Conservation (phyloP, 2,113 vertebrate species). For the Mixornis gularis region DNA sequence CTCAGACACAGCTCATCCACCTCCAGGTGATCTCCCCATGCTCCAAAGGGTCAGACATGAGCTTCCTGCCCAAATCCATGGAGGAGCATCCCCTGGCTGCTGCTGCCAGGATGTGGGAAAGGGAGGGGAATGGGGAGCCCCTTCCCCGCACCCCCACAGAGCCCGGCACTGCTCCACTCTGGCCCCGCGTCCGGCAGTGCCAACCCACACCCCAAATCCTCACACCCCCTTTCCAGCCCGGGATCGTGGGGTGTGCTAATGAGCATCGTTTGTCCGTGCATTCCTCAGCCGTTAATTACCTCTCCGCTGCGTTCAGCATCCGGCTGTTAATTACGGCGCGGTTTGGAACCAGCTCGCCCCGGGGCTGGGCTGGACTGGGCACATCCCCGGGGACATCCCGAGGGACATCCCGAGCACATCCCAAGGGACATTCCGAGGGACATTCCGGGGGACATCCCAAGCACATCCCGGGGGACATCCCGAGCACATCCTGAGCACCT, state of each 20-base stretch:
- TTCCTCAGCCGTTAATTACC: not conserved
- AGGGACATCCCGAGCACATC: not conserved
- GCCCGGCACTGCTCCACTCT: rapidly evolving
- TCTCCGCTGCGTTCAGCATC: not conserved
- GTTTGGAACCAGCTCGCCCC: not conserved
- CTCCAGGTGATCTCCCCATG: not conserved
- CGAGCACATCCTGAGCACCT: not conserved
- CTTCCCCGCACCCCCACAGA: not conserved
- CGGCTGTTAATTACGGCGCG: not conserved
- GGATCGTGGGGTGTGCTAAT: not conserved
- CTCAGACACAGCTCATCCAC: rapidly evolving
- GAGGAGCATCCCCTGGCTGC: not conserved
- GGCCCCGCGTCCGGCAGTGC: not conserved
- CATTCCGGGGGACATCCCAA: not conserved
- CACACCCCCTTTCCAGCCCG: not conserved
- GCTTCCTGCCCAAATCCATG: rapidly evolving
- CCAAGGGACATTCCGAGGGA: too few relatives aligned
- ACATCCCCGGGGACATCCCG: not conserved
- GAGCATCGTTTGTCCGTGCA: not conserved
- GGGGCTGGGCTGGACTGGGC: not conserved
- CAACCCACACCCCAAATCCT: not conserved
- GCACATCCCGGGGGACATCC: not conserved
- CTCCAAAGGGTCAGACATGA: rapidly evolving
- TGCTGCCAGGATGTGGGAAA: not conserved
- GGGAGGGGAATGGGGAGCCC: not conserved